Percentiles rank a stretch among this genome's conserved stretches.
Evolutionary conservation across 2,113 vertebrate species (phyloP).

Genomic region (Salvelinus alpinus): DNA sequence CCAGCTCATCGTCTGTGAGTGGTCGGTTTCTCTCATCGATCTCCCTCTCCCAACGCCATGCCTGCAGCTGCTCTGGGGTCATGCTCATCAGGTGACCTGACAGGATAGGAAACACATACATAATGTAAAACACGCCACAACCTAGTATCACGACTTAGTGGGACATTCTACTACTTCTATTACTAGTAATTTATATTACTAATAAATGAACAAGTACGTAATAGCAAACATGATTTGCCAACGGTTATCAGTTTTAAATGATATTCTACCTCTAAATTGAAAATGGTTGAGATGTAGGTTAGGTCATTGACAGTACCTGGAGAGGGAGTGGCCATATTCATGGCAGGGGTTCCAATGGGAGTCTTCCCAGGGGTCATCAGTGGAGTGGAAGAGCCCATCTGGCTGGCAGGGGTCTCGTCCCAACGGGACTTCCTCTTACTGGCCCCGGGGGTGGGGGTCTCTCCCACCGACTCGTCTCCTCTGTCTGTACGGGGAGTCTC

Average conservation of each 20-base stretch:
- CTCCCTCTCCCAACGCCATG: slow-evolving; percentile 97
- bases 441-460: slow-evolving; percentile 96
- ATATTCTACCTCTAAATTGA: too few relatives aligned
- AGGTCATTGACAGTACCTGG: slow-evolving; percentile 76
- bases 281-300: background rate
- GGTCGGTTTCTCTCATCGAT: slow-evolving; percentile 97
- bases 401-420: slow-evolving; percentile 97
- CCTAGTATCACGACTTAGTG: too few relatives aligned
- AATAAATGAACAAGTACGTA: too few relatives aligned
- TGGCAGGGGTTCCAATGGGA: slow-evolving; percentile 95
- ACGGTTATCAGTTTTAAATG: too few relatives aligned
- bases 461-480: slow-evolving; percentile 94
- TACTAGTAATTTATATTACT: too few relatives aligned
- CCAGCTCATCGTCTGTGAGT: slow-evolving; percentile 95
- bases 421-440: slow-evolving; percentile 97
- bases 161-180: too few relatives aligned
- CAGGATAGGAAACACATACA: background rate
- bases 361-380: slow-evolving; percentile 96
- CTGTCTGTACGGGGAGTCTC: slow-evolving; percentile 96
- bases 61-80: slow-evolving; percentile 98
- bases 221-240: too few relatives aligned
- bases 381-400: slow-evolving; percentile 96
- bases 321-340: slow-evolving; percentile 98
- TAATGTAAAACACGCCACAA: too few relatives aligned
- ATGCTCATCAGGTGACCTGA: slow-evolving; percentile 98